Percentiles rank a stretch among this genome's conserved stretches.
phyloP scores from a whole-genome alignment of 2,888 invertebrate species.

The Ophonus ardosiacus region DNA sequence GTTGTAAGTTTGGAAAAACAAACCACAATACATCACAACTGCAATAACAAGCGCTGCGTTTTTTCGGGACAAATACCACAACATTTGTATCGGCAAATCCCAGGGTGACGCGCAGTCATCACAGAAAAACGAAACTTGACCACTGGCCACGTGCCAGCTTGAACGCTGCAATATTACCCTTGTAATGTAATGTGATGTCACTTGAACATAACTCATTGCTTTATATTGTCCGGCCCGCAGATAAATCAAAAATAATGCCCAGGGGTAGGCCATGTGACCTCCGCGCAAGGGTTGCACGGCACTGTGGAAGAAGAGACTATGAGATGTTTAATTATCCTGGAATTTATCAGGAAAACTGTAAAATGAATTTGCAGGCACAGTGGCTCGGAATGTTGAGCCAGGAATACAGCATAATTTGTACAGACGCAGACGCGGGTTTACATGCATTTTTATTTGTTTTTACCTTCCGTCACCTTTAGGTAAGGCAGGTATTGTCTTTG shows the following conservation, averaged over 20 bases:
- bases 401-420: too few species aligned
- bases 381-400: too few species aligned
- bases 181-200: slow-evolving; percentile 62
- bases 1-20: slow-evolving; percentile 48
- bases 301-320: not conserved
- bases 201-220: slow-evolving; percentile 63
- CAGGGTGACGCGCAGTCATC: slow-evolving; percentile 25
- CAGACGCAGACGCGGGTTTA: too few species aligned
- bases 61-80: slow-evolving; percentile 35
- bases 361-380: too few species aligned
- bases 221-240: slow-evolving; percentile 58
- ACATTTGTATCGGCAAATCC: slow-evolving; percentile 42
- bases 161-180: slow-evolving; percentile 59
- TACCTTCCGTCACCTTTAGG: too few species aligned
- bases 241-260: slow-evolving; percentile 59
- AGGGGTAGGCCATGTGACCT: slow-evolving; percentile 18
- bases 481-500: too few species aligned
- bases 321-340: not conserved
- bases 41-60: slow-evolving; percentile 54
- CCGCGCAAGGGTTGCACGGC: not conserved
- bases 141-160: slow-evolving; percentile 33
- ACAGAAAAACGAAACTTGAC: slow-evolving; percentile 48
- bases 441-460: too few species aligned
- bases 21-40: slow-evolving; percentile 57
- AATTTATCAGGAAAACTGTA: too few species aligned